A percentile compares a stretch with the other conserved stretches of the same genome.
Conservation (phyloP, 2,888 invertebrate species). For the Onthophagus sagittarius region DNA sequence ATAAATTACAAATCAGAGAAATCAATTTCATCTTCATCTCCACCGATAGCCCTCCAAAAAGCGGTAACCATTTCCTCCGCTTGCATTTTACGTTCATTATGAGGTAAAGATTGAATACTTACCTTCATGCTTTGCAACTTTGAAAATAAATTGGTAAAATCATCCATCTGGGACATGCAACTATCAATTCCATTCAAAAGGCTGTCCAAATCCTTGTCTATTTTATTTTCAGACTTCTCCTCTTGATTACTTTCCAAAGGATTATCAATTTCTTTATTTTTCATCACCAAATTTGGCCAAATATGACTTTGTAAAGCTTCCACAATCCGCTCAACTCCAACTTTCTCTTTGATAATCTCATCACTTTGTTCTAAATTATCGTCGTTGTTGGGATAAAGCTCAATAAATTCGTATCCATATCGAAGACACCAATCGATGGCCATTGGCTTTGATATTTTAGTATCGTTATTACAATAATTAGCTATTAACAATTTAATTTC, state of each 20-base stretch:
- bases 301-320: conserved; percentile 69
- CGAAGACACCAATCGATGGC: conserved; percentile 64
- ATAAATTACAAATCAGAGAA: neutral
- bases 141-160: conserved; percentile 63
- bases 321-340: conserved; percentile 62
- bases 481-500: conserved; percentile 60
- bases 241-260: conserved; percentile 18
- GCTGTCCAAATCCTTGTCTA: conserved; percentile 24
- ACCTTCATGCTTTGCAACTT: conserved; percentile 66
- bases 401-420: conserved; percentile 66
- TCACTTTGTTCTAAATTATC: conserved; percentile 49
- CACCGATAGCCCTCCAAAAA: conserved; percentile 73
- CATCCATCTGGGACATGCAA: conserved; percentile 36
- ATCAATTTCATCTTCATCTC: conserved; percentile 62
- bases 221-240: neutral
- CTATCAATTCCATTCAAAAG: conserved; percentile 33
- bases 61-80: conserved; percentile 70
- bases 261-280: conserved; percentile 45
- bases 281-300: conserved; percentile 67
- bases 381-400: conserved; percentile 52
- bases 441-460: conserved; percentile 43
- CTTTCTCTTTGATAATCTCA: conserved; percentile 57
- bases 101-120: conserved; percentile 58
- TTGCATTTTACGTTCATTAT: conserved; percentile 62
- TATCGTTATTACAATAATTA: conserved; percentile 50